These are phyloP conservation scores for Eurystomus glaucurus DNA, from an alignment of 2,797 vertebrate genomes.

Conservation along the genomic window DNA sequence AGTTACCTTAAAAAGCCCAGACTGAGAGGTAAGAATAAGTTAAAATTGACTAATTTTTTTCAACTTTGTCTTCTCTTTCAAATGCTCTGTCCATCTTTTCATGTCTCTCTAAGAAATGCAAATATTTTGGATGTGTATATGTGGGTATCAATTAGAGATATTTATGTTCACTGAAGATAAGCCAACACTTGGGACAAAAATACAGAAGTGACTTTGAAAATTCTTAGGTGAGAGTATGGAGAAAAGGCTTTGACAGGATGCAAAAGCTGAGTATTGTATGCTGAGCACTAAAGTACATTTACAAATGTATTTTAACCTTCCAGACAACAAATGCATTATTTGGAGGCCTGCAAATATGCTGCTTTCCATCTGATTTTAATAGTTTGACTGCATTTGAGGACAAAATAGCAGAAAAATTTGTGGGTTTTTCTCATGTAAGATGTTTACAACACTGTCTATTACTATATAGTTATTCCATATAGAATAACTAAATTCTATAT, in stretches of 20 bases:
- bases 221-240: neutral
- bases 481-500: neutral
- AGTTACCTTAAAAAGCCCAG: neutral
- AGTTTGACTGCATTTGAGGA: neutral
- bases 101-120: neutral
- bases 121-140: neutral
- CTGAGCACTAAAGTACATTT: neutral
- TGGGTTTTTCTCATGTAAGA: rapidly evolving
- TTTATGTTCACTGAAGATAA: neutral
- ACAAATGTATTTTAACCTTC: neutral
- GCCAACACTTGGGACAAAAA: neutral
- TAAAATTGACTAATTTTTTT: neutral
- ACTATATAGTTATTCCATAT: neutral
- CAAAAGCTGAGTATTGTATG: neutral
- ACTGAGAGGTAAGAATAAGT: neutral
- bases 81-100: neutral
- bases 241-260: neutral
- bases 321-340: neutral
- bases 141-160: neutral
- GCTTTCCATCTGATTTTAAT: neutral
- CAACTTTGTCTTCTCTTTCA: neutral
- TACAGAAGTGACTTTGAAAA: neutral
- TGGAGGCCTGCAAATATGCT: neutral
- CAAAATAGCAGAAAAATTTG: neutral
- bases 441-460: neutral